A percentile compares a stretch with the other conserved stretches of the same genome.
phyloP scores from a whole-genome alignment of 2,113 vertebrate species.

The Mixornis gularis region DNA sequence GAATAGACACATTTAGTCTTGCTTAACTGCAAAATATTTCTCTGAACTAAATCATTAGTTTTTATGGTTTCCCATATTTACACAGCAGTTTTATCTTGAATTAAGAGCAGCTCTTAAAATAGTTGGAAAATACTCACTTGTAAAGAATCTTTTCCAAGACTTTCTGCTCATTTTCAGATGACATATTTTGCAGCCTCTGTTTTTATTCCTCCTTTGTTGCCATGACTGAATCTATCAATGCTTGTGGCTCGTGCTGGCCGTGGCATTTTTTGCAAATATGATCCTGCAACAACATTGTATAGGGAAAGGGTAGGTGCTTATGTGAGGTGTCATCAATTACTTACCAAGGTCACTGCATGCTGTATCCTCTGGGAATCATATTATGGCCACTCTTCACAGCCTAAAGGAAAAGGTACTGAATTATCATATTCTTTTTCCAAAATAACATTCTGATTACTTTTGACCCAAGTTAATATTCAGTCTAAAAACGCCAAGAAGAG shows the following conservation, averaged over 20 bases:
- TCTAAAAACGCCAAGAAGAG: constrained; percentile 4
- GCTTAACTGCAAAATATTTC: neutral
- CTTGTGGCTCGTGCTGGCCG: neutral
- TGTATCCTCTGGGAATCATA: neutral
- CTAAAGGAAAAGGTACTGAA: neutral
- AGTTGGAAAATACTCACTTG: neutral
- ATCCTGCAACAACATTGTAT: neutral
- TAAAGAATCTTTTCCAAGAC: neutral
- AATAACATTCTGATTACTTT: constrained; percentile 12
- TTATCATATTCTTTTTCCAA: neutral
- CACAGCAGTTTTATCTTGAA: neutral
- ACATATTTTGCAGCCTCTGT: neutral
- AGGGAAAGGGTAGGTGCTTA: neutral
- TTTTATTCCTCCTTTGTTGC: neutral
- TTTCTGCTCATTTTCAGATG: neutral
- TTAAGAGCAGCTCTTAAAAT: neutral
- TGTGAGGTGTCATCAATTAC: neutral
- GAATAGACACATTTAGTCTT: neutral
- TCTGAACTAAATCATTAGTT: neutral
- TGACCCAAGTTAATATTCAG: constrained; percentile 3
- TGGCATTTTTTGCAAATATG: constrained; percentile 17
- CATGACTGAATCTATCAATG: neutral
- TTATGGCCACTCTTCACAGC: neutral
- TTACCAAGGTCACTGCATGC: neutral
- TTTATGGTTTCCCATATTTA: neutral